phyloP scores from a whole-genome alignment of 2,113 vertebrate genomes.

The Gulo gulo region DNA sequence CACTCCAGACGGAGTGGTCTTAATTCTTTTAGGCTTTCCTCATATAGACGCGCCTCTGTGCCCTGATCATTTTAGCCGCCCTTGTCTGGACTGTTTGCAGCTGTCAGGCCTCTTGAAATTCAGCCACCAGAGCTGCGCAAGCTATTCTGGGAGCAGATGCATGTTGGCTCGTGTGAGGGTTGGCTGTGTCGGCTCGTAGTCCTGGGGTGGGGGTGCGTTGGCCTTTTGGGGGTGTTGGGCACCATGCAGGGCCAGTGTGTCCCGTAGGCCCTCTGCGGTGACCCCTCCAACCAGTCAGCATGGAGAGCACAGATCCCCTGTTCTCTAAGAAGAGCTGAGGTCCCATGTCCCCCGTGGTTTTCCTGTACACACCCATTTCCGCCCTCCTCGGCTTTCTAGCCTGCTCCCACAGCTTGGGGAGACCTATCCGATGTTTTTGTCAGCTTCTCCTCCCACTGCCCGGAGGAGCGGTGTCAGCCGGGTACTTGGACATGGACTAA shows the following conservation, averaged over 20 bases:
- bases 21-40: slow-evolving; percentile 61
- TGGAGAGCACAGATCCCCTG: not conserved
- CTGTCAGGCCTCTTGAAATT: slow-evolving; percentile 59
- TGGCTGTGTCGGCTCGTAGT: not conserved
- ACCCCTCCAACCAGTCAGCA: not conserved
- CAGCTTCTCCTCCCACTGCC: not conserved
- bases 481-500: not conserved
- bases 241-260: not conserved
- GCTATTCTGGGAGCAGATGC: slow-evolving; percentile 57
- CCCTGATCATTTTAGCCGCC: slow-evolving; percentile 56
- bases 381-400: not conserved
- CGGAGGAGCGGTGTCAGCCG: not conserved
- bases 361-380: not conserved
- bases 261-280: not conserved
- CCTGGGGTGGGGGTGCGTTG: not conserved
- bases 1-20: not conserved
- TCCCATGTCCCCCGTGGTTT: not conserved
- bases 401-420: not conserved
- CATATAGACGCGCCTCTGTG: not conserved
- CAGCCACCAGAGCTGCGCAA: not conserved
- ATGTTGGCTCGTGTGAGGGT: not conserved
- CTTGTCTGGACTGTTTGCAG: slow-evolving; percentile 63
- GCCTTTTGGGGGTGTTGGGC: not conserved
- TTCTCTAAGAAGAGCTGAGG: not conserved
- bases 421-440: not conserved